Evolutionary conservation across 1,140 invertebrate genomes (phyloP).

Genomic region (Oryzaephilus surinamensis): DNA sequence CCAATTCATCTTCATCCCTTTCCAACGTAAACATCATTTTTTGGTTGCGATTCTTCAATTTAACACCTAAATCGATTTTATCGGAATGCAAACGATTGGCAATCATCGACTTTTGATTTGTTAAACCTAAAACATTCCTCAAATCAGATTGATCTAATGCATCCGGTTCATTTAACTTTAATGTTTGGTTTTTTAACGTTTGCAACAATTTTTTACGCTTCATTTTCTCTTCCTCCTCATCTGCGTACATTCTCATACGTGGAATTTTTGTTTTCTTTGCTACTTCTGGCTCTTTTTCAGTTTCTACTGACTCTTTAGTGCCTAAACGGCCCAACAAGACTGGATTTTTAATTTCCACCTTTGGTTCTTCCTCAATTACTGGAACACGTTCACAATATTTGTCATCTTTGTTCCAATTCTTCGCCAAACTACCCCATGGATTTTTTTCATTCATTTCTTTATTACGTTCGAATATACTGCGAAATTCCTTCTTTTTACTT

Average conservation of each 20-base stretch:
- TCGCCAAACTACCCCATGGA: slow-evolving; percentile 60
- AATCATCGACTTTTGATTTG: slow-evolving; percentile 12
- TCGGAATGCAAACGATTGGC: slow-evolving; percentile 2
- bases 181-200: slow-evolving; percentile 28
- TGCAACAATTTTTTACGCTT: slow-evolving; percentile 32
- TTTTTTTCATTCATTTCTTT: slow-evolving; percentile 46
- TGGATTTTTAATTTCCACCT: slow-evolving; percentile 29
- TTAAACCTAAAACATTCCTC: slow-evolving; percentile 21
- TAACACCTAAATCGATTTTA: slow-evolving; percentile 23
- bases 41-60: slow-evolving; percentile 26
- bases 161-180: slow-evolving; percentile 19
- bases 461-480: slow-evolving; percentile 38
- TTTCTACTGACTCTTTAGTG: slow-evolving; percentile 36
- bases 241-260: slow-evolving; percentile 79
- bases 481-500: slow-evolving; percentile 41
- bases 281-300: slow-evolving; percentile 22
- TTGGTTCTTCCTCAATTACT: slow-evolving; percentile 8
- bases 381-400: slow-evolving; percentile 27
- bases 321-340: slow-evolving; percentile 37
- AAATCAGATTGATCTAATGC: slow-evolving; percentile 18
- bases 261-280: slow-evolving; percentile 51
- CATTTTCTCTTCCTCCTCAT: slow-evolving; percentile 65
- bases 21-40: slow-evolving; percentile 19
- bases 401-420: slow-evolving; percentile 55
- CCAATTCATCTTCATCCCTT: slow-evolving; percentile 1